Base-by-base conservation (phyloP, 2,113 vertebrate species). In the Butorides virescens region DNA sequence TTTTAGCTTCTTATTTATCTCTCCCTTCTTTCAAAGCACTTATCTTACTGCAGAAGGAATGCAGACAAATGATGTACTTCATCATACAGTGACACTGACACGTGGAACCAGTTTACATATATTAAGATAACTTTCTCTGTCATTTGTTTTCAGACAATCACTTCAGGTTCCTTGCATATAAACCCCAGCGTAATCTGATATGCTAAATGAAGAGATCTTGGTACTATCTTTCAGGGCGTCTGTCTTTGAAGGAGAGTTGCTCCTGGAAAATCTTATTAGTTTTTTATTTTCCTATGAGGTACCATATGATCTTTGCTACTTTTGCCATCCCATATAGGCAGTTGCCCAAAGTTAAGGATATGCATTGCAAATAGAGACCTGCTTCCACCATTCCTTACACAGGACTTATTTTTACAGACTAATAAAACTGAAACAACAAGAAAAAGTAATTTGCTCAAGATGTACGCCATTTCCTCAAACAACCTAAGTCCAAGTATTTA, bases 61-160 rank as follows among this genome's bases (percentile, higher is more conserved):
- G 44, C 58, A 97, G 53, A 75, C 50, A 88, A 95, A 96, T 71
- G 17, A 77, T 70, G 37, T 18, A 73, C 81, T 95, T 79, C 86
- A 90, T 87, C 77, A 65, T 46, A 53, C 1, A 44, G 26, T 10
- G 65, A 89, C 49, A 37, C 65, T 26, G 44, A 87, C 70, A 79
- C 36, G 39, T 13, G 23, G 56, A 78, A 79, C 13, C 29, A 47
- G 52, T 78, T 92, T 80, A 88, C 79, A 65, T 29, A 34, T 15
- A 70, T 55, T 77, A 77, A 93, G 65, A 73, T 81, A 83, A 88
- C 36, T 53, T 83, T n/a, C 53, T 17, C 37, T 15, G 34, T 55
- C 16, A 50, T 58, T 86, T 80, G 18, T n/a, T 93, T 94, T 93
- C 76, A 68, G 36, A 86, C 74, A 83, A 61, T 32, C 55, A 42